These are phyloP conservation scores for Oxygymnocypris stewartii DNA, from an alignment of 2,113 vertebrate species.

Conservation along the genomic window DNA sequence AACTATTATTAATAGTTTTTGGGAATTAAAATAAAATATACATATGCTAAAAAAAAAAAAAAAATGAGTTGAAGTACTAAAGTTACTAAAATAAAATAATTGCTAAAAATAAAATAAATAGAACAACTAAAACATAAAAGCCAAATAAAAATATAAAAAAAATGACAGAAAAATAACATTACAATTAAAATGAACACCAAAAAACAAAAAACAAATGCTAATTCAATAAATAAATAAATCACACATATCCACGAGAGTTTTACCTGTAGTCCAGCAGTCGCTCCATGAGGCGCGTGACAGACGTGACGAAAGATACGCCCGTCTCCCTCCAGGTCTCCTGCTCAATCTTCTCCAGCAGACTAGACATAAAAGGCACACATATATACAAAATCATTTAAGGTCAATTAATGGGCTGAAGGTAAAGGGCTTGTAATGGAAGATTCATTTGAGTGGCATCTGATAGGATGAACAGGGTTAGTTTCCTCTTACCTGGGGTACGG, in stretches of 20 bases:
- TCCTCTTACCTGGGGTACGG: constrained; percentile 95
- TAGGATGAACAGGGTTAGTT: constrained; percentile 54
- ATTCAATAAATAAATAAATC: neutral
- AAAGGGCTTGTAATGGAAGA: neutral
- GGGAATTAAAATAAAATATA: neutral
- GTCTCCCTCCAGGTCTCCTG: constrained; percentile 98
- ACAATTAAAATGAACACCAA: neutral
- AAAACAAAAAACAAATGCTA: neutral
- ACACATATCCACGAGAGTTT: neutral
- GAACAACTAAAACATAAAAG: neutral
- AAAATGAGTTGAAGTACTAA: no score
- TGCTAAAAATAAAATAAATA: no score
- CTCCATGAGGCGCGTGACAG: constrained; percentile 96
- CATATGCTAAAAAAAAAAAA: neutral
- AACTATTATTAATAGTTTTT: neutral
- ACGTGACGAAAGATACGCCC: constrained; percentile 93
- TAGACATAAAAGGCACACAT: constrained; percentile 58
- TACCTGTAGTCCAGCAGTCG: constrained; percentile 96
- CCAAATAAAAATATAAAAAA: neutral
- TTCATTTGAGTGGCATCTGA: constrained; percentile 2
- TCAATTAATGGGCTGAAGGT: neutral
- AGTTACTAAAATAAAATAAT: neutral
- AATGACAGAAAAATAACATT: no score
- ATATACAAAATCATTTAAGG: neutral
- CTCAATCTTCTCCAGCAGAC: constrained; percentile 96